Base-by-base conservation (phyloP, 2,113 vertebrate species). In the Lipophrys pholis region DNA sequence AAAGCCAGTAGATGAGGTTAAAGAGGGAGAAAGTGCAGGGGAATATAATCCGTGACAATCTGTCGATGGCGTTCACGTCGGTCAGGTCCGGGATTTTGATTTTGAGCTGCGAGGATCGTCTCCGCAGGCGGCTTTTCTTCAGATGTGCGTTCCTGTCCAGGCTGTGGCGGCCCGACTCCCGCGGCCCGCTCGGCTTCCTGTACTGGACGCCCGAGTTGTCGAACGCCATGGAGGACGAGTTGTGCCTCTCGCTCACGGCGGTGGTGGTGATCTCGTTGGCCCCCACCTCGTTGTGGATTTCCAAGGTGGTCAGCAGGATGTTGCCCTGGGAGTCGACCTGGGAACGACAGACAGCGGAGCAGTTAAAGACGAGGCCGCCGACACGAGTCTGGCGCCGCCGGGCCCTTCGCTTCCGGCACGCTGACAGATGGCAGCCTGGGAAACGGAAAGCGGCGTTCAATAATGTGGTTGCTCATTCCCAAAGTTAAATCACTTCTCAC, bases 1-100 rank as follows among this genome's bases (percentile, higher is more conserved):
- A 99, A 83, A 99, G 95, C 98, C 98, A 99, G 93, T 99, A 99
- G 92, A 99, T 97, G 79, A 99, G 73, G 91, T 99, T 99, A 93
- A 99, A 99, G 85, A 99, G 95, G 87, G 96, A 97, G 92, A 99
- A 99, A 9, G 92, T 94, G 86, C 95, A 93, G 3, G 98, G 98
- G 87, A 99, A 99, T 88, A 98, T 96, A 86, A 99, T 95, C 87
- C 97, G 94, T 86, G 98, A 99, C 96, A 95, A 97, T 82, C 97
- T 95, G 92, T 99, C 98, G 42, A 99, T 99, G 87, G 96, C 92
- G 76, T 99, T 99, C 81, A 99, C 98, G 81, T 99, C 97, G 0
- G 98, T 99, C 78, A 99, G 94, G 90, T 99, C 96, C 0, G 98
- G 98, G 89, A 99, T 99, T 94, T 99, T 98, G 78, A 99, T 98